Evolutionary conservation across 2,888 invertebrate genomes (phyloP).

Genomic region (Noctua pronuba): DNA sequence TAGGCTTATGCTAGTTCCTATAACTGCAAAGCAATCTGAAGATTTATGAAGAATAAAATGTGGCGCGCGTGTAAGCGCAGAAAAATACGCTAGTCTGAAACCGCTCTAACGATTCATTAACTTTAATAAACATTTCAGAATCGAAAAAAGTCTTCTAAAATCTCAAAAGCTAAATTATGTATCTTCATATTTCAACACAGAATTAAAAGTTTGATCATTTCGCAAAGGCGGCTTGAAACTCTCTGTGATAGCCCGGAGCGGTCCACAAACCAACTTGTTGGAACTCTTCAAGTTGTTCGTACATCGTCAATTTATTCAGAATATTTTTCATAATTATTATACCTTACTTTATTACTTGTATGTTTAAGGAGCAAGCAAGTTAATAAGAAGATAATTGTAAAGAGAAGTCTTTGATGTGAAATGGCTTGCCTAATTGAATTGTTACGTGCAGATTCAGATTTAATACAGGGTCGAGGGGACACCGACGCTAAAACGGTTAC

Average conservation of each 20-base stretch:
- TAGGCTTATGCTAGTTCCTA: not conserved
- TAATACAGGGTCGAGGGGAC: too few species aligned
- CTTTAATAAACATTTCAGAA: not conserved
- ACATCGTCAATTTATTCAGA: constrained; percentile 39
- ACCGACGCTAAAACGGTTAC: too few species aligned
- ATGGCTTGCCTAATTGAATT: constrained; percentile 4
- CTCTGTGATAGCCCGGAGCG: constrained; percentile 36
- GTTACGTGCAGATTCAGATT: too few species aligned
- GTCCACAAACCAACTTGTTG: constrained; percentile 28
- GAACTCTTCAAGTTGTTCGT: constrained; percentile 37
- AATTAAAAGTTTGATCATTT: constrained; percentile 61
- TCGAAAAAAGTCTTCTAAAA: constrained; percentile 4
- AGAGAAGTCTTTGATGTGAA: constrained; percentile 19
- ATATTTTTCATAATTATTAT: constrained; percentile 36
- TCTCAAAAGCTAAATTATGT: constrained; percentile 26
- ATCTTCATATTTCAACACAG: constrained; percentile 39
- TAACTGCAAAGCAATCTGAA: not conserved
- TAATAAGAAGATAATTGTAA: constrained; percentile 6
- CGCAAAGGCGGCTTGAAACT: constrained; percentile 21
- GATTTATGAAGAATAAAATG: not conserved
- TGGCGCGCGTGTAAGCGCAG: not conserved
- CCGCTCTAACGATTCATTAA: not conserved
- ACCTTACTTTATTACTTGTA: constrained; percentile 19
- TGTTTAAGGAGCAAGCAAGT: constrained; percentile 18
- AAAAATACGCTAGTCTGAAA: not conserved